Base-by-base conservation (phyloP, 1,140 invertebrate species). In the Sinonovacula constricta region DNA sequence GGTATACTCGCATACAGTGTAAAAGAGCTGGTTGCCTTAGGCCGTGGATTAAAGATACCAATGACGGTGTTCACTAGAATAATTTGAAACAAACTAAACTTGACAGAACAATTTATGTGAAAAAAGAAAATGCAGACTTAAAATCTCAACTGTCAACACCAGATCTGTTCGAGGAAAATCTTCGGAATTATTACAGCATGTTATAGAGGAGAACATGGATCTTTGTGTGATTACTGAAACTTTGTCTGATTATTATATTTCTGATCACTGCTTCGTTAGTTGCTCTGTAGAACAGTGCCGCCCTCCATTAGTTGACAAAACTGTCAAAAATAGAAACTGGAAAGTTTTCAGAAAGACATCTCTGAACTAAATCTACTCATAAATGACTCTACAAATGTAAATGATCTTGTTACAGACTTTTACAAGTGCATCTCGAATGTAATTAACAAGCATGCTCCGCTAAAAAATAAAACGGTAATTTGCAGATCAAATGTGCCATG, bases 91-190 rank as follows among this genome's bases (percentile, higher is more conserved):
- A 62, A 34, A 62, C 39, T 36, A 62, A 59, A 59, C 26, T 59
- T 59, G 56, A 59, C 56, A 24, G 31, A 30, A 59, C 26, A 4
- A 30, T 30, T 15, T 30, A 59, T 30, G 26, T 59, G 56, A 59
- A 59, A 30, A 30, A 26, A 59, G 24, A 22, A 26, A 59, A 28
- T 30, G 56, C 26, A 59, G 28, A 59, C 26, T 30, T 26, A 59
- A 26, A 30, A 30, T 45, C 51, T 45, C 63, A 45, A 66, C 63
- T 31, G 63, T 66, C 4, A 66, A 66, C 28, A 36, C 63, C 14
- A 66, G 63, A 34, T 49, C 63, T n/a, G 14, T 66, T 49, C 34
- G 63, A 22, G 34, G 34, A 31, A 66, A 66, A 66, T 66, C 63
- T 4, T 24, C 63, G 22, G 63, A 66, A 22, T 26, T 66, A 14